Evolutionary conservation across 2,113 vertebrate species (phyloP), one percentile per base, ranked within the genome.

Genomic region (Hippocampus barbouri): DNA sequence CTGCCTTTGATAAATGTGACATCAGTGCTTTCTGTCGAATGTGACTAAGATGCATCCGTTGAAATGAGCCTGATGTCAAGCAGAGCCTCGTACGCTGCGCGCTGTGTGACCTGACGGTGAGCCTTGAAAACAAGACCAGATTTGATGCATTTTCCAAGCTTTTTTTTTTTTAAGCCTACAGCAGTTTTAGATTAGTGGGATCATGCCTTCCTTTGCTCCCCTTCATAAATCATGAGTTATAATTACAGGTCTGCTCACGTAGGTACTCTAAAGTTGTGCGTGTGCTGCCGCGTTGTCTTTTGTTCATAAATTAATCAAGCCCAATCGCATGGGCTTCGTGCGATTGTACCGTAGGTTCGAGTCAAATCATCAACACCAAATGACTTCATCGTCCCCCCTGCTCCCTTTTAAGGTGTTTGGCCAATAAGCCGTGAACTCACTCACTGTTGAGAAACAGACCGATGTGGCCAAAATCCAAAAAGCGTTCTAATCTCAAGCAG

Each of bases 121-220:
- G 45, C 20, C 66, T 51, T 68, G 47, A 53, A 53, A 38, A 51
- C 66, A 68, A 53, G 66, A 68, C 27, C 66, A 51, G 51, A 74
- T 78, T 69, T 69, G 63, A 87, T 85, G 73, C 62, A 68, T 87
- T 90, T 86, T 88, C 84, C 83, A 38, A 38, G 34, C 5, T 38
- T 38, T 38, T 38, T 38, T 72, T 80, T 64, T 80, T 85, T 82
- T 83, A 83, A 79, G 27, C 72, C 59, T 70, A 79, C 91, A 89
- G 76, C 80, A 85, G 83, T 81, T 78, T 90, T 88, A 43, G 64
- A 90, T 91, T 87, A 89, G 74, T 69, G 59, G 68, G 65, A 83
- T 81, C 53, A 69, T 86, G 69, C 70, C 78, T 77, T 83, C 82
- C 72, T 85, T 85, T 81, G 74, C 75, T 79, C 72, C 63, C 74